Percentiles rank a stretch among this genome's conserved stretches.
Evolutionary conservation across 2,888 invertebrate species (phyloP).

Genomic region (Mythimna ferrago): DNA sequence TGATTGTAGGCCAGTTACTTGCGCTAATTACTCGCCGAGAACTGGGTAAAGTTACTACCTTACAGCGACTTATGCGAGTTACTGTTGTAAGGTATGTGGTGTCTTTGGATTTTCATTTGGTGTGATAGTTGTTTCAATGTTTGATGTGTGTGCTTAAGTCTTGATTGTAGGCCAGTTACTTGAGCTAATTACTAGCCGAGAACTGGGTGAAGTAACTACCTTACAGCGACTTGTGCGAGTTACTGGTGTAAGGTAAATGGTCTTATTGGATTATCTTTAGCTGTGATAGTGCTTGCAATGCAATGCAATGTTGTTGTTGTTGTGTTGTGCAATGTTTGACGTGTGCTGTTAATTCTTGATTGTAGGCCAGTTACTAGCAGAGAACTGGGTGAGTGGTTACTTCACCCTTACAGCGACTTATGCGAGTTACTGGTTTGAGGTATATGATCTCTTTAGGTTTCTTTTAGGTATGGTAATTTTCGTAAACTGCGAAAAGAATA

Average conservation of each 20-base stretch:
- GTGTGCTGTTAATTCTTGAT: neutral
- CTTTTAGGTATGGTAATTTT: too few relatives aligned
- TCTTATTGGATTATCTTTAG: neutral
- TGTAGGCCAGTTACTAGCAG: neutral
- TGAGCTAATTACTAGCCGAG: constrained; percentile 58
- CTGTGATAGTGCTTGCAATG: neutral
- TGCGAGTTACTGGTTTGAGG: constrained; percentile 20
- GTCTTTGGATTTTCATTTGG: neutral
- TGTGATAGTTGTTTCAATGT: neutral
- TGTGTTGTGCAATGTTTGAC: neutral
- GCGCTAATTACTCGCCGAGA: constrained; percentile 59
- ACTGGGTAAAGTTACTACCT: constrained; percentile 50
- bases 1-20: neutral
- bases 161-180: too few relatives aligned
- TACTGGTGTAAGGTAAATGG: constrained; percentile 14
- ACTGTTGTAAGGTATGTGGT: constrained; percentile 9
- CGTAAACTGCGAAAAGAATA: too few relatives aligned
- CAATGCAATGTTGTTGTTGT: too few relatives aligned
- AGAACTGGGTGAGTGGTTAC: constrained; percentile 50
- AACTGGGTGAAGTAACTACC: constrained; percentile 52
- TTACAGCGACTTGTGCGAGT: constrained; percentile 27
- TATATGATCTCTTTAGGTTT: too few relatives aligned
- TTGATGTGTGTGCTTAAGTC: too few relatives aligned
- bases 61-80: constrained; percentile 23
- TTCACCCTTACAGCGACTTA: constrained; percentile 30